Evolutionary conservation across 2,113 vertebrate genomes (phyloP), one percentile per base, ranked within the genome.

Genomic region (Catagonus wagneri): DNA sequence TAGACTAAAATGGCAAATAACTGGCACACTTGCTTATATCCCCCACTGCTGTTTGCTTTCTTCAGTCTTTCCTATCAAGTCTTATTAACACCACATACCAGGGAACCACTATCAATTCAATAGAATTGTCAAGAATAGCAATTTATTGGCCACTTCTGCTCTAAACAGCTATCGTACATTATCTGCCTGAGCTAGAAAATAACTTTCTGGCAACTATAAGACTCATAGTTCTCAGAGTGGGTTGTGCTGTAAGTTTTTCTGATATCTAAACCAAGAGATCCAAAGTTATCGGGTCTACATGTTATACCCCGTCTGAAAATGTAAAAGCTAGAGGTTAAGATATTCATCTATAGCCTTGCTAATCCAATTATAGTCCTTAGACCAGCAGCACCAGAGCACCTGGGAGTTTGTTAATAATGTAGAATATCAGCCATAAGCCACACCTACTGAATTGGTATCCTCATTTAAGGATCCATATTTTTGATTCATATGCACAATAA

Each of bases 401-500:
- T 50, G 25, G 14, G 36, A 85, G 32, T 66, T 80, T 95, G 36
- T 88, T 56, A 85, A 76, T 11, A 56, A 92, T 14, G 15, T 13
- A 90, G 22, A 84, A 19, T 27, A 60, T 71, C 65, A 60, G 85
- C 13, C 68, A 19, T 44, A n/a, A 78, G 32, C 13, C 8, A 5
- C 17, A 66, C 58, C 75, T 76, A 72, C 0, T 90, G 74, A 54
- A 93, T 86, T 91, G 72, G 52, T 81, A n/a, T 76, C 29, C 52
- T 78, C 78, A 81, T 56, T 88, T 83, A 88, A 81, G 71, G 25
- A 74, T 36, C 29, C 23, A 12, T 23, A 34, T 25, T 61, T 84
- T 23, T 80, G 44, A 95, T 29, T 93, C 61, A 75, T 8, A 34
- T 50, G 22, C n/a, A 72, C 50, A 92, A 71, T 88, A 85, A 92